These are phyloP conservation scores for Forbesichthys agassizii DNA, from an alignment of 2,113 vertebrate species.

Conservation along the genomic window DNA sequence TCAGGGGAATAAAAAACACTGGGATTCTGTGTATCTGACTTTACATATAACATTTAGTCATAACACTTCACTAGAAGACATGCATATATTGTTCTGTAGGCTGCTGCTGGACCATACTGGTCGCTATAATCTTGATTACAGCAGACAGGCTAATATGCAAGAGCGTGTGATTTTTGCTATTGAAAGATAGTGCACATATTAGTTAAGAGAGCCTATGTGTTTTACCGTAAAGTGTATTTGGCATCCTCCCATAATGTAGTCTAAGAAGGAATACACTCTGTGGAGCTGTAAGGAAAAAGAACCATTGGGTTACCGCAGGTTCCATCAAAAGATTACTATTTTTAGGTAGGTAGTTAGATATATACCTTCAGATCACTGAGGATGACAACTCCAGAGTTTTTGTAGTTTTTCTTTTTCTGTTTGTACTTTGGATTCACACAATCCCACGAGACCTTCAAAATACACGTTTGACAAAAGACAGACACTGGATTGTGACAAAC, in stretches of 20 bases:
- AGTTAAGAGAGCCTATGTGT: conserved; percentile 30
- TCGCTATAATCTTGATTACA: neutral
- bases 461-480: conserved; percentile 19
- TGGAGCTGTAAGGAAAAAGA: conserved; percentile 80
- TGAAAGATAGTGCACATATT: conserved; percentile 4
- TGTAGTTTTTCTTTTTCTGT: conserved; percentile 91
- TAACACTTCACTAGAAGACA: neutral
- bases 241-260: conserved; percentile 97
- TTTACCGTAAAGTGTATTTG: conserved; percentile 97
- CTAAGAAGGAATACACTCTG: conserved; percentile 94
- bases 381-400: conserved; percentile 91
- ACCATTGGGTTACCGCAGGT: neutral
- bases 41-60: conserved; percentile 8
- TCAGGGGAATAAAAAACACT: conserved; percentile 2
- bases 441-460: conserved; percentile 85
- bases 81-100: neutral
- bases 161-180: neutral
- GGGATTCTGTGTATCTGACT: neutral
- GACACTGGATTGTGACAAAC: conserved; percentile 32
- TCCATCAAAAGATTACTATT: neutral
- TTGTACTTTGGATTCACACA: conserved; percentile 95
- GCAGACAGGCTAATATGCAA: neutral
- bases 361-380: conserved; percentile 89
- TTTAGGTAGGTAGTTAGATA: neutral
- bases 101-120: neutral